These are phyloP conservation scores for Pyrochroa serraticornis DNA, from an alignment of 2,888 invertebrate species.

Conservation along the genomic window DNA sequence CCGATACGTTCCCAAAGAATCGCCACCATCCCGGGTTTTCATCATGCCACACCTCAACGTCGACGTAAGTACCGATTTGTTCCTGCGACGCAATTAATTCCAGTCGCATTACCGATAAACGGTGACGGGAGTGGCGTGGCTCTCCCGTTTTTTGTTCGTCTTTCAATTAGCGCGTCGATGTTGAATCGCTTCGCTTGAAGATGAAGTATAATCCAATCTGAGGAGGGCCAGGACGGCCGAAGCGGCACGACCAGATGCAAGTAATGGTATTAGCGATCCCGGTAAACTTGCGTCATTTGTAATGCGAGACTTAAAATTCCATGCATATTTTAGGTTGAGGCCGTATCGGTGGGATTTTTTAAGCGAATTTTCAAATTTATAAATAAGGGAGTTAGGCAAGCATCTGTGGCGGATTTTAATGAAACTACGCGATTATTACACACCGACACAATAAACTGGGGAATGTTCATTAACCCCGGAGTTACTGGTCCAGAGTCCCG, in stretches of 20 bases:
- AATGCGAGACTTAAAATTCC: slow-evolving; percentile 44
- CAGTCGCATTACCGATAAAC: too few species aligned
- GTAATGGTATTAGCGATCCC: slow-evolving; percentile 38
- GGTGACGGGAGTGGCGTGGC: too few species aligned
- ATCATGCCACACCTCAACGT: slow-evolving; percentile 59
- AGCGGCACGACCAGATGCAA: slow-evolving; percentile 37
- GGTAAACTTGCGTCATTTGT: slow-evolving; percentile 41
- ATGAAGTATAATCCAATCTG: slow-evolving; percentile 37
- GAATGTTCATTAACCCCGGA: too few species aligned
- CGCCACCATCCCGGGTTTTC: slow-evolving; percentile 61
- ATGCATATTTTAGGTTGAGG: slow-evolving; percentile 40
- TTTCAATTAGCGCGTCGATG: slow-evolving; percentile 31
- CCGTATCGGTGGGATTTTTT: slow-evolving; percentile 8
- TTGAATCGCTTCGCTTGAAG: slow-evolving; percentile 33
- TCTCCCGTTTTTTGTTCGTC: slow-evolving; percentile 24
- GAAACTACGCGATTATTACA: too few species aligned
- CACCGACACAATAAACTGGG: too few species aligned
- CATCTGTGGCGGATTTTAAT: too few species aligned
- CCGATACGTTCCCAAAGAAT: slow-evolving; percentile 62
- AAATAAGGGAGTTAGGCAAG: slow-evolving; percentile 3
- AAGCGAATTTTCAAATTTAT: slow-evolving; percentile 11
- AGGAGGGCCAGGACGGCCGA: too few species aligned
- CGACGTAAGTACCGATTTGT: slow-evolving; percentile 57
- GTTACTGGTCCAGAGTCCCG: too few species aligned
- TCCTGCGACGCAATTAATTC: not conserved